Evolutionary conservation across 1,140 invertebrate genomes (phyloP), one percentile per base, ranked within the genome.

Genomic region (Drosophila repleta): DNA sequence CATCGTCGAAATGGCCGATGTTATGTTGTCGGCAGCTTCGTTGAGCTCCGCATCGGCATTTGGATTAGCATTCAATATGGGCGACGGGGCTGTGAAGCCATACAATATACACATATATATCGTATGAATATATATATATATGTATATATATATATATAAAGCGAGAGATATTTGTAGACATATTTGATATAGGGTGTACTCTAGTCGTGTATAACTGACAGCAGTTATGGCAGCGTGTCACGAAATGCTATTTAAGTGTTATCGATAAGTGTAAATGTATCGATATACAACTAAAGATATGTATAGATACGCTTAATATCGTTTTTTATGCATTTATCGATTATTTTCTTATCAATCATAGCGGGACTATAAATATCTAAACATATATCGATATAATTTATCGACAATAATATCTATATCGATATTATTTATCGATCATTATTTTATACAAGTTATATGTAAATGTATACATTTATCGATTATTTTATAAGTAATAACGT

Each of bases 1-100:
- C 74, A 99, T 94, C 39, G 97, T 97, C 53, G 97, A 98, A 96
- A 99, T 98, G 49, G 97, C 97, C 93, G 97, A 97, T 52, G 97
- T 98, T 56, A 98, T 97, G 52, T 97, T 98, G 92, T 99, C 97
- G 56, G 97, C 97, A 48, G 98, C 97, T 83, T 97, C 96, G 68
- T 90, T 90, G 43, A 90, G 78, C 62, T 90, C 88, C 45, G 84
- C 83, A 41, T 84, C 83, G 32, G 66, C 77, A 60, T 53, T 70
- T 45, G 73, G 60, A 71, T 67, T 76, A 49, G 72, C 24, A 56
- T 45, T 78, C 76, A 82, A 74, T 74, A 79, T 70, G 45, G 68
- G 69, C 69, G 83, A 84, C 52, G 83, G 84, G 79, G 83, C 83
- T 87, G 84, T 63, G 79, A 73, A 79, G 64, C 72, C 79, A 57